Conservation (phyloP, 2,888 invertebrate genomes). For the Gortyna flavago region DNA sequence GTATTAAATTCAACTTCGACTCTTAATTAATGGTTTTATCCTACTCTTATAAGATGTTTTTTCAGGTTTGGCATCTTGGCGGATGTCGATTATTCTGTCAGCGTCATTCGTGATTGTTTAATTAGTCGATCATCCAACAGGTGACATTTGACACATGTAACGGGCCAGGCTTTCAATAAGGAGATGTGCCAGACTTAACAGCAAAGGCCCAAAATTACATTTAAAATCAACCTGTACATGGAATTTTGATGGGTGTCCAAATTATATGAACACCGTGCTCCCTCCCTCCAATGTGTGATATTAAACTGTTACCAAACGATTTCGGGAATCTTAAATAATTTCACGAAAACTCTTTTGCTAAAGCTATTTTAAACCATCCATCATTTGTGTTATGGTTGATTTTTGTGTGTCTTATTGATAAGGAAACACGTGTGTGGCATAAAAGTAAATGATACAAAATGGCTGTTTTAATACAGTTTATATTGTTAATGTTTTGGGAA, state of each 20-base stretch:
- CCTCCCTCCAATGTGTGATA: constrained; percentile 54
- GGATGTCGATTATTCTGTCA: background rate
- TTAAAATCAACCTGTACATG: constrained; percentile 45
- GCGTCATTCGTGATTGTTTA: background rate
- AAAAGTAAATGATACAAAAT: constrained; percentile 54
- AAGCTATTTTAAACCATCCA: constrained; percentile 21
- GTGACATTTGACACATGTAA: constrained; percentile 1
- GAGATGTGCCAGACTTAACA: background rate
- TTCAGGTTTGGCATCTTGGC: background rate
- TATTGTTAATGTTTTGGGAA: constrained; percentile 48
- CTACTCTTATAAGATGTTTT: background rate
- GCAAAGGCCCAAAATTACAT: background rate
- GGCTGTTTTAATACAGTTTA: constrained; percentile 50
- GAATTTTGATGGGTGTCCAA: constrained; percentile 57
- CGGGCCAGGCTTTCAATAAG: constrained; percentile 12
- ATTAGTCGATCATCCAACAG: background rate
- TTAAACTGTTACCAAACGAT: constrained; percentile 62
- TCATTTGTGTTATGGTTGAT: background rate
- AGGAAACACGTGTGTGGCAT: constrained; percentile 54
- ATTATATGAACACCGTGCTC: constrained; percentile 45
- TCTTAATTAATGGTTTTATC: background rate
- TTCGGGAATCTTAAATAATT: constrained; percentile 63
- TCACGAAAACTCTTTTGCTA: background rate
- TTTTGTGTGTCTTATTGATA: constrained; percentile 5
- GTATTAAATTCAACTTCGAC: background rate